Conservation (phyloP, 2,113 vertebrate genomes). For the Pogona vitticeps region DNA sequence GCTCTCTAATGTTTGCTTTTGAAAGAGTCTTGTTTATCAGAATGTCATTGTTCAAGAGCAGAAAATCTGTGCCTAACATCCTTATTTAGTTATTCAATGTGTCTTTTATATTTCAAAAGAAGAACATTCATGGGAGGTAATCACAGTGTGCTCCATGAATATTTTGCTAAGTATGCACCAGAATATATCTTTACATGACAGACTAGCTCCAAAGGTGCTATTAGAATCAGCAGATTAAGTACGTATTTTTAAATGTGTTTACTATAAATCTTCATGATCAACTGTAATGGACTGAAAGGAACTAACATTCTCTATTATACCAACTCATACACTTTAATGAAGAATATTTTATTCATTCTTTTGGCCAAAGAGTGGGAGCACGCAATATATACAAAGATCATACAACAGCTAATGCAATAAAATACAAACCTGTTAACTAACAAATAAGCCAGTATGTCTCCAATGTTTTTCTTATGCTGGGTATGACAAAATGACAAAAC, state of each 20-base stretch:
- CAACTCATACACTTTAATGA: background rate
- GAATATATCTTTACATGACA: background rate
- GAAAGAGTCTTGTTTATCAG: background rate
- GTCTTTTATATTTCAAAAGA: background rate
- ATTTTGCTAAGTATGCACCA: background rate
- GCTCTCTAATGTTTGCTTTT: background rate
- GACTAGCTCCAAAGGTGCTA: background rate
- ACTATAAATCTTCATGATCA: constrained; percentile 19
- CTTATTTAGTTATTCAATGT: background rate
- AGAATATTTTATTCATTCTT: constrained; percentile 8
- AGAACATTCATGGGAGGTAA: background rate
- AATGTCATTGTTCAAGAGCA: no score
- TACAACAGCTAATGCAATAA: background rate
- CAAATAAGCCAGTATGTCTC: background rate
- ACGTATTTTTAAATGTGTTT: constrained; percentile 19
- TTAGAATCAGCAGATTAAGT: constrained; percentile 19
- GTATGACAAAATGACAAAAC: background rate
- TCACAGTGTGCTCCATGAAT: background rate
- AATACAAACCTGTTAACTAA: background rate
- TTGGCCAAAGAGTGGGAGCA: background rate
- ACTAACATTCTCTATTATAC: constrained; percentile 28
- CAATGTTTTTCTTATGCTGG: background rate
- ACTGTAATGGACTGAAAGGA: constrained; percentile 3
- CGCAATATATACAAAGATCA: background rate
- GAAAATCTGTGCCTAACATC: no score